Percentiles rank a stretch among this genome's conserved stretches.
phyloP scores from a whole-genome alignment of 53 echinoderm and acorn worm species.

The Apostichopus leukothele region DNA sequence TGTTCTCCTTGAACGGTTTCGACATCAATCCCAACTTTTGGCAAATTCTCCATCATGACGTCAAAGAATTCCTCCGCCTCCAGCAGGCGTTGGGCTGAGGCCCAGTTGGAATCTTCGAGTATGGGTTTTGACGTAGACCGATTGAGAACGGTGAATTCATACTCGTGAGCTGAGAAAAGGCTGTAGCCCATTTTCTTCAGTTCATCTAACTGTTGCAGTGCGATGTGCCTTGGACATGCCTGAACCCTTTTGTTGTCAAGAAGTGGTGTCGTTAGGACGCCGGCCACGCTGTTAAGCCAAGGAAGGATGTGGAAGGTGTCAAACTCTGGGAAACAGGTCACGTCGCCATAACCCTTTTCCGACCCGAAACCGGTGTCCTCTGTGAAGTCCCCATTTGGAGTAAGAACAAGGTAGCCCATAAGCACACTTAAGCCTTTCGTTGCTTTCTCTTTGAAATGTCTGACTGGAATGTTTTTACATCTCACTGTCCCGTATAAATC shows the following conservation, averaged over 20 bases:
- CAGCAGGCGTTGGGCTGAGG: constrained; percentile 25
- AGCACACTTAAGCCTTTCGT: constrained; percentile 30
- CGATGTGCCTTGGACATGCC: constrained; percentile 39
- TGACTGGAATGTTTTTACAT: constrained; percentile 36
- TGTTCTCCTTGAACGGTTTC: constrained; percentile 51
- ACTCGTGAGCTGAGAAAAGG: constrained; percentile 46
- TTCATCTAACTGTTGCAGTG: constrained; percentile 23
- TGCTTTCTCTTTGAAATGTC: constrained; percentile 41
- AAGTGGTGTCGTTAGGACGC: constrained; percentile 16
- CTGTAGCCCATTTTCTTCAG: constrained; percentile 35
- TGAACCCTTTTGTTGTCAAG: constrained; percentile 22
- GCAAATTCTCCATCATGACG: constrained; percentile 31
- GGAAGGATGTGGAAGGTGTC: constrained; percentile 39
- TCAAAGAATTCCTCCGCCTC: constrained; percentile 45
- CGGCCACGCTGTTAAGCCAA: constrained; percentile 35
- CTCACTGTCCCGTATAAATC: constrained; percentile 32
- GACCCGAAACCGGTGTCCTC: constrained; percentile 18
- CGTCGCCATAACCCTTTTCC: constrained; percentile 42
- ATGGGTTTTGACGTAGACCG: constrained; percentile 39
- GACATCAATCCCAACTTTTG: constrained; percentile 50
- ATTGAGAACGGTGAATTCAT: constrained; percentile 45
- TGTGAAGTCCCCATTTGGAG: constrained; percentile 11
- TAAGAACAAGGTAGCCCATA: constrained; percentile 21
- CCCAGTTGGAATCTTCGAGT: constrained; percentile 40
- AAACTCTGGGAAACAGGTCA: constrained; percentile 29